Base-by-base conservation (phyloP, 2,113 vertebrate species). In the Gobius niger region DNA sequence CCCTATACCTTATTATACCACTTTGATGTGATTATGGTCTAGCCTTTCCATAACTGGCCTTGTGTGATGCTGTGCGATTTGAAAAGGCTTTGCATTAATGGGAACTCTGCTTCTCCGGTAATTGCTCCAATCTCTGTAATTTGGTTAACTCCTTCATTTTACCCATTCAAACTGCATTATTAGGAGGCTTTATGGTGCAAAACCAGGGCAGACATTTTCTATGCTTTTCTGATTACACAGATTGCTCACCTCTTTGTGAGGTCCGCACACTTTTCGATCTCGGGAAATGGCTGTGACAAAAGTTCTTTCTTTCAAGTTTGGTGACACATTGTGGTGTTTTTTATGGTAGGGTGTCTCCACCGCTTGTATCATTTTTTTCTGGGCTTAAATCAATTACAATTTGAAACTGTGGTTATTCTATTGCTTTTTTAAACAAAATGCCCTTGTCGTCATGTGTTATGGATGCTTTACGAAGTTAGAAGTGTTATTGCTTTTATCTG, bases 41-140 rank as follows among this genome's bases (percentile, higher is more conserved):
- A 49, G 11, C 11, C 14, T 49, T 13, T 49, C 11, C 10, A 1
- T 42, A 42, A 59, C 6, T 1, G 24, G 24, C 2, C 56, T n/a
- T 42, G 14, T 42, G 1, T 59, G 42, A 42, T 14, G 10, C 53
- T 12, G 34, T 49, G 47, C 13, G 11, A 49, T 59, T 59, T 40
- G 34, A 59, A 24, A 56, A 24, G 53, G 16, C 52, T 54, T 24
- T 8, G 9, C 16, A n/a, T 16, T 53, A 16, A 56, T 34, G 56
- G 5, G 7, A 41, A 41, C 34, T 40, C 34, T 7, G 56, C 24
- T 8, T 7, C 34, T 8, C 10, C 13, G 34, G 56, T 59, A 59
- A 59, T 59, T 59, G 34, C 56, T 59, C 40, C 7, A 59, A 42
- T 59, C 7, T 59, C 24, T 59, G 34, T 59, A 15, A 59, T 59